Evolutionary conservation across 2,888 invertebrate species (phyloP), one percentile per base, ranked within the genome.

Genomic region (Malthinus flaveolus): DNA sequence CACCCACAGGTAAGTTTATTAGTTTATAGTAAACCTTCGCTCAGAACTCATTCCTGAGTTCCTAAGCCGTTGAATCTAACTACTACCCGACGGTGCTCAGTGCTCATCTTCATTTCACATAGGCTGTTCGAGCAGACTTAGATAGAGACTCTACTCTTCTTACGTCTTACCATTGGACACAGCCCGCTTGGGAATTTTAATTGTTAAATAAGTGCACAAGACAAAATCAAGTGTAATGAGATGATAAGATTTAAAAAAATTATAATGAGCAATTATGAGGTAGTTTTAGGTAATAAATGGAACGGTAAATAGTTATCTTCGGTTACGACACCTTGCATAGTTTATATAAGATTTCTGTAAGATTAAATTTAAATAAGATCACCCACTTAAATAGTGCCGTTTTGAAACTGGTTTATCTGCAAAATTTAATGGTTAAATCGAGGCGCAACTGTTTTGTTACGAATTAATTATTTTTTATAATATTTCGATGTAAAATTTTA

Each of bases 321-420:
- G 10, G 39, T 42, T 42, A 42, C 39, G 39, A 42, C 39, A 42
- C 39, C 39, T 42, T 42, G 23, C 39, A 42, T 42, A 42, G 39
- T 42, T 42, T 42, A 42, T 42, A 42, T 42, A 42, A 42, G 39
- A 42, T 42, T 42, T 42, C 9, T 15, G 39, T 15, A 42, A 42
- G 39, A 42, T 42, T 42, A 42, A 42, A 42, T 42, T 42, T 42
- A 42, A 42, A 42, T 42, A 42, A 42, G 39, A 42, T 42, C 39
- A 42, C 39, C 39, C 39, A 42, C 39, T 42, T 42, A 42, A 42
- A 42, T 42, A 11, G 39, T 42, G 39, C 39, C 39, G 39, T 42
- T 42, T 42, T 23, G 15, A 42, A 42, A 42, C 39, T 15, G 39
- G 39, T 42, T 42, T 42, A 42, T 23, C 15, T 42, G 39, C 39